phyloP scores from a whole-genome alignment of 2,888 invertebrate genomes.

The Acleris emargana region DNA sequence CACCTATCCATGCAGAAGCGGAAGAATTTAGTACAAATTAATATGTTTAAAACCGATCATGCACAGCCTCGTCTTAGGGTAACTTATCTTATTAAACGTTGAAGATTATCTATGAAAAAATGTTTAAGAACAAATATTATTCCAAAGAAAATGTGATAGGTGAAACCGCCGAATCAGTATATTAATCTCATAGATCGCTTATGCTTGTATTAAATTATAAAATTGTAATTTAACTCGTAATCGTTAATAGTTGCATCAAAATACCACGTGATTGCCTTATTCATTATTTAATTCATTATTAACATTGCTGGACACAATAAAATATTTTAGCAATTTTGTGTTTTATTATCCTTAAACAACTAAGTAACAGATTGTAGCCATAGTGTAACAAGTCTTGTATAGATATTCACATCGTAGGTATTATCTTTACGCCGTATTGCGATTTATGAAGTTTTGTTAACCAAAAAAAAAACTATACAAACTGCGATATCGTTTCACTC shows the following conservation, averaged over 20 bases:
- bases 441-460: no score
- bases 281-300: constrained; percentile 76
- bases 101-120: constrained; percentile 20
- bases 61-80: constrained; percentile 33
- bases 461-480: no score
- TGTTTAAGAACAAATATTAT: constrained; percentile 55
- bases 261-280: constrained; percentile 81
- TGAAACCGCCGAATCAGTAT: constrained; percentile 69
- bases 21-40: constrained; percentile 32
- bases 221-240: constrained; percentile 69
- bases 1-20: constrained; percentile 11
- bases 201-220: constrained; percentile 66
- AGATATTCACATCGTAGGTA: no score
- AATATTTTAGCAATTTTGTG: constrained; percentile 73
- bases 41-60: constrained; percentile 20
- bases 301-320: constrained; percentile 78
- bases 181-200: constrained; percentile 72
- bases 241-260: constrained; percentile 72
- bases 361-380: neutral
- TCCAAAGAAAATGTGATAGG: constrained; percentile 81
- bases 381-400: neutral
- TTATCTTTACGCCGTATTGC: no score
- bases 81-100: constrained; percentile 20
- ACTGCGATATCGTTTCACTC: no score
- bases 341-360: constrained; percentile 42